Base-by-base conservation (phyloP, 2,113 vertebrate species). In the Gasterosteus aculeatus region DNA sequence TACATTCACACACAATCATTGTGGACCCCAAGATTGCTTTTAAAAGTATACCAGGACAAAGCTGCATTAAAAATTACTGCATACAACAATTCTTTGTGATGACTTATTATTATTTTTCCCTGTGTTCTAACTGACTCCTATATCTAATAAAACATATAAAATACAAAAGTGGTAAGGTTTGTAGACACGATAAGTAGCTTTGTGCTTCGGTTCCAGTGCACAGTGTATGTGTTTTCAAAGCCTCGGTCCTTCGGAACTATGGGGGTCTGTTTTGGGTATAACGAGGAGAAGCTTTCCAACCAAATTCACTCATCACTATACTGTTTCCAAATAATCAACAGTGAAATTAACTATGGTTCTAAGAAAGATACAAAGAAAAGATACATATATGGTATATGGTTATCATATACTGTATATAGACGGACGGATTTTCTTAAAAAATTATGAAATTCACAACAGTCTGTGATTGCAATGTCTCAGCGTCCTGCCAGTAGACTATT, bases 71-170 rank as follows among this genome's bases (percentile, higher is more conserved):
- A 60, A 35, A 57, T 4, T 29, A 18, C n/a, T 64, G 41, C 16
- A 49, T 26, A 61, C 16, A 42, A 39, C 53, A 69, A 16, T 74
- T 29, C 33, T 66, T 78, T 10, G 6, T 18, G 19, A 76, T 61
- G 72, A 68, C 76, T 69, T 64, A 9, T 70, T 60, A 60, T 57
- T 31, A 9, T 70, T 60, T 64, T 57, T 31, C 15, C 19, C 59
- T 73, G 49, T 69, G 66, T 64, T 70, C 12, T 38, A 58, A 47
- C 0, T 16, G 2, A 16, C 19, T 46, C 29, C 3, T 26, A 1
- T 3, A 58, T 26, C 63, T 51, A 15, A 59, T 31, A 39, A 41
- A 29, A 59, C 12, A 18, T 64, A 39, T 7, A 4, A 38, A 7
- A 38, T 38, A 38, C 35, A 26, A 29, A 53, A 1, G 10, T 49